Evolutionary conservation across 2,797 vertebrate species (phyloP).

Genomic region (Linurgus olivaceus): DNA sequence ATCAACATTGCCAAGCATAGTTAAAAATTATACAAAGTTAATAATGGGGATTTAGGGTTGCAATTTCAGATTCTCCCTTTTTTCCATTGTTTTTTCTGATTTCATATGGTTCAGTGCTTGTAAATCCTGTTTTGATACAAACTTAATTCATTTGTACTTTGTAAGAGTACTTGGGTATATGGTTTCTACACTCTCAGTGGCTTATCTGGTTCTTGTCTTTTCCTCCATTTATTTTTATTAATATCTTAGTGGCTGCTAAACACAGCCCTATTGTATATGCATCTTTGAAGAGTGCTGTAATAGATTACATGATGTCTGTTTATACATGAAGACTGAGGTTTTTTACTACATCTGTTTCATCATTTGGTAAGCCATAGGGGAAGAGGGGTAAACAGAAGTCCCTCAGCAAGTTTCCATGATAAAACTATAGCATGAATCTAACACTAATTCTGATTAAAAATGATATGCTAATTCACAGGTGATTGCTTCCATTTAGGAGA

Average conservation of each 20-base stretch:
- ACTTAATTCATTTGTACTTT: background rate
- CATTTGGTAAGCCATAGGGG: background rate
- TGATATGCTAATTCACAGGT: background rate
- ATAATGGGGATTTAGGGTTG: background rate
- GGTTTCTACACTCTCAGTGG: background rate
- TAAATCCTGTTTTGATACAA: background rate
- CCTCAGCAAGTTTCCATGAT: background rate
- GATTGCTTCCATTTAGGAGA: background rate
- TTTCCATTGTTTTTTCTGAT: background rate
- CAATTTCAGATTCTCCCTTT: background rate
- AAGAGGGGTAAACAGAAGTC: background rate
- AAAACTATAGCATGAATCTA: background rate
- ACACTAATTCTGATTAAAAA: background rate
- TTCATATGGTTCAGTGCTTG: background rate
- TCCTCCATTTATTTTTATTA: background rate
- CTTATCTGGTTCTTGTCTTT: background rate
- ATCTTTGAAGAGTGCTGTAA: background rate
- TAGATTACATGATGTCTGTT: background rate
- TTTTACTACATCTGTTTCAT: background rate
- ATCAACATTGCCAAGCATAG: background rate
- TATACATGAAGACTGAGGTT: background rate
- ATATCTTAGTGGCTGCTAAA: background rate
- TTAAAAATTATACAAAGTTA: background rate
- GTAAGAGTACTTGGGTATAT: background rate
- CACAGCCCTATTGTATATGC: background rate